Conservation (phyloP, 2,888 invertebrate genomes). For the Aporophyla lueneburgensis region DNA sequence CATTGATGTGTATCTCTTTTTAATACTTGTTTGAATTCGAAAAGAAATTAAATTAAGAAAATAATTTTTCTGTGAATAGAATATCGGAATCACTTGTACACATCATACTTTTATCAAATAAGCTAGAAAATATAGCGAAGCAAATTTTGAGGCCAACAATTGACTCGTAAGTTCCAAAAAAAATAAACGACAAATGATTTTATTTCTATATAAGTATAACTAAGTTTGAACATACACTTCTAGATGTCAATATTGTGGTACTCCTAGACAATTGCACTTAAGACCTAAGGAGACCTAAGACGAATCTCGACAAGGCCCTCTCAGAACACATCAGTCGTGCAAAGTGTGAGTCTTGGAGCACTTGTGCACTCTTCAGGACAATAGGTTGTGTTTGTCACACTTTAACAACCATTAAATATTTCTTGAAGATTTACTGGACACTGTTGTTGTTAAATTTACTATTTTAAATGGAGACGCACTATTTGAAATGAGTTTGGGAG, state of each 20-base stretch:
- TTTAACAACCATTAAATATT: slow-evolving; percentile 20
- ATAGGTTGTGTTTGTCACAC: slow-evolving; percentile 34
- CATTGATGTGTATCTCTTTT: too few relatives aligned
- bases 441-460: neutral
- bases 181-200: too few relatives aligned
- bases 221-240: too few relatives aligned
- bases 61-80: neutral
- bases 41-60: neutral
- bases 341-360: neutral
- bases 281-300: slow-evolving; percentile 2
- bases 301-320: slow-evolving; percentile 26
- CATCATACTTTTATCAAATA: neutral
- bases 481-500: neutral
- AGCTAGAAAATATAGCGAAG: neutral
- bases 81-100: neutral
- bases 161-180: neutral
- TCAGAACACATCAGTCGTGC: slow-evolving; percentile 31
- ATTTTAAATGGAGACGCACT: neutral
- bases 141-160: neutral
- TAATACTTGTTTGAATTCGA: neutral
- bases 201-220: too few relatives aligned
- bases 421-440: neutral
- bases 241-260: neutral
- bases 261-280: neutral
- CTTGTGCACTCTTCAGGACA: slow-evolving; percentile 21